Evolutionary conservation across 2,888 invertebrate genomes (phyloP), one percentile per base, ranked within the genome.

Genomic region (Trichopoda pennipes): DNA sequence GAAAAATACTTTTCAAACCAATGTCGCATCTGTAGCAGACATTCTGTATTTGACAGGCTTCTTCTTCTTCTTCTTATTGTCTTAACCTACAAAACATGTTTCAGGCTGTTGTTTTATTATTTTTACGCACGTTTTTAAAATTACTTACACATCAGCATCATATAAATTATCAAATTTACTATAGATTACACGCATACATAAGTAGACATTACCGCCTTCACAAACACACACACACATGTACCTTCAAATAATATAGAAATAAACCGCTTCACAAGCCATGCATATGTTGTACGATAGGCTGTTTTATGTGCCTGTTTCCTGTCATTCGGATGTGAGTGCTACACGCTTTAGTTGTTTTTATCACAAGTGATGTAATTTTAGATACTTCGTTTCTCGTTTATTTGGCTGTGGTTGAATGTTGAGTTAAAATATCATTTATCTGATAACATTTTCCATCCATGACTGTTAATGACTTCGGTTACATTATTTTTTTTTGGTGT

Each of bases 121-220:
- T 68, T 76, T 82, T 79, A 79, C 72, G 72, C 82, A 79, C 82
- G 79, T 79, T 82, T 79, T 79, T 76, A 58, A 82, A 82, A 82
- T 82, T 82, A 82, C 82, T 82, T 70, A 79, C 78, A 82, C 81
- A 82, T 82, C 78, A 78, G 69, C 78, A 78, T 75, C 21, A 44
- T 75, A 82, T 75, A 79, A 79, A 79, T 82, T 72, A 82, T 75
- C 79, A 82, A 79, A 73, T 73, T 76, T 79, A 28, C 56, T 68
- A 51, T 19, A 56, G 66, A 66, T 66, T 44, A 51, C 64, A 44
- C 68, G 17, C 51, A 58, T 23, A 53, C 28, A 47, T 4, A 55
- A 23, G 21, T 8, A 58, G 10, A 58, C 14, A 47, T 17, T 55
- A 17, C 17, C 21, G 16, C 12, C 47, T 21, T 8, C 35, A 12